Percentiles rank a stretch among this genome's conserved stretches.
Conservation (phyloP, 2,888 invertebrate species). For the Dynastes maya region DNA sequence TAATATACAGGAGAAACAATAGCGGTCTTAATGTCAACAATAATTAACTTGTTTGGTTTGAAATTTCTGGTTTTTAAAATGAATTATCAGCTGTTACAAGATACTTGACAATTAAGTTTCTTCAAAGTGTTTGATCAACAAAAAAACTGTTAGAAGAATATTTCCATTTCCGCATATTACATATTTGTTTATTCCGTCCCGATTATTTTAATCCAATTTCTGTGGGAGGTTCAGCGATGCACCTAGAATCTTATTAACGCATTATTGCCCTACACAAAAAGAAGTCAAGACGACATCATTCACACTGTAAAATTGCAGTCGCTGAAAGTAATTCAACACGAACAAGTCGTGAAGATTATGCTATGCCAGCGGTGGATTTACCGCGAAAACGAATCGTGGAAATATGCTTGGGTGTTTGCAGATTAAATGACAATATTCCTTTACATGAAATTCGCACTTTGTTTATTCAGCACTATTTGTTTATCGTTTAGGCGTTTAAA, state of each 20-base stretch:
- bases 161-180: no score
- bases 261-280: background rate
- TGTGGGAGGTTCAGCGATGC: background rate
- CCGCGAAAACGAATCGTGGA: background rate
- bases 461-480: constrained; percentile 7
- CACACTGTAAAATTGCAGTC: background rate
- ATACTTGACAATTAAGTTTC: no score
- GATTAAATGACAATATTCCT: background rate
- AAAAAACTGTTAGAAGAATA: no score
- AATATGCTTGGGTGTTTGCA: background rate
- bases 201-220: background rate
- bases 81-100: no score
- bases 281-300: background rate
- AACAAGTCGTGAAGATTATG: background rate
- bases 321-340: background rate
- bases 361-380: background rate
- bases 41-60: no score
- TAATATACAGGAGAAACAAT: no score
- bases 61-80: no score
- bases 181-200: background rate
- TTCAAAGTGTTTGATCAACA: no score
- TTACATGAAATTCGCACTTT: background rate
- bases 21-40: no score
- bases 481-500: background rate
- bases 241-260: background rate